Percentiles rank a stretch among this genome's conserved stretches.
These are phyloP conservation scores for Sebastes oblongus DNA, from an alignment of 2,797 vertebrate species.

Conservation along the genomic window DNA sequence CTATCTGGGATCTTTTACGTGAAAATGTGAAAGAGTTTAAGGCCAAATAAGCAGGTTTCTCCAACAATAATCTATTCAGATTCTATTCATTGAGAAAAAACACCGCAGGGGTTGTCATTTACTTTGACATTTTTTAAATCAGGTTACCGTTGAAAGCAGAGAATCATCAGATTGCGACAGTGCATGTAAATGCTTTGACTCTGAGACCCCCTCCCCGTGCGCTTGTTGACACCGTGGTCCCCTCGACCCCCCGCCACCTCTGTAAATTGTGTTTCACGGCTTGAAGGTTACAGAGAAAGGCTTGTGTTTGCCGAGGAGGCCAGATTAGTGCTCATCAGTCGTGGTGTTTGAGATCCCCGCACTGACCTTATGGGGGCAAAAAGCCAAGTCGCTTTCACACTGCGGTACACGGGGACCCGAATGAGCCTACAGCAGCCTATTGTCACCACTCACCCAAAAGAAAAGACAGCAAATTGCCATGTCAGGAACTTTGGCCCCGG, in stretches of 20 bases:
- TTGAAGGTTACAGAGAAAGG: conserved; percentile 76
- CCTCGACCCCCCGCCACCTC: conserved; percentile 61
- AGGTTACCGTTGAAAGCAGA: neutral
- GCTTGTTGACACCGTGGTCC: conserved; percentile 56
- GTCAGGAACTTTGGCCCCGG: conserved; percentile 86
- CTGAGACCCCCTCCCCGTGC: conserved; percentile 29
- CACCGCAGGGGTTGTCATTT: neutral
- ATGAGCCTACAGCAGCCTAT: conserved; percentile 80
- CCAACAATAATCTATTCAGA: neutral
- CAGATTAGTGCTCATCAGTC: conserved; percentile 93
- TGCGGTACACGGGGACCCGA: conserved; percentile 77
- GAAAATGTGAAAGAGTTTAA: neutral
- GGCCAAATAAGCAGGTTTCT: neutral
- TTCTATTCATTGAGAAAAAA: too few species aligned
- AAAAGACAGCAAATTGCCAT: conserved; percentile 90
- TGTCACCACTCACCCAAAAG: conserved; percentile 83
- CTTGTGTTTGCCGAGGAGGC: conserved; percentile 76
- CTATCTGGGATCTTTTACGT: neutral
- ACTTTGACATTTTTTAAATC: neutral
- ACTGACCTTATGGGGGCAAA: conserved; percentile 79
- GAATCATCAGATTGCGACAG: neutral
- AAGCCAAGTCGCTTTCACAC: conserved; percentile 86
- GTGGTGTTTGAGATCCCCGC: conserved; percentile 81
- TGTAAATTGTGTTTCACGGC: conserved; percentile 76
- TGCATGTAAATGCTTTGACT: conserved; percentile 27